phyloP scores from a whole-genome alignment of 2,797 vertebrate species.

The Parambassis ranga region DNA sequence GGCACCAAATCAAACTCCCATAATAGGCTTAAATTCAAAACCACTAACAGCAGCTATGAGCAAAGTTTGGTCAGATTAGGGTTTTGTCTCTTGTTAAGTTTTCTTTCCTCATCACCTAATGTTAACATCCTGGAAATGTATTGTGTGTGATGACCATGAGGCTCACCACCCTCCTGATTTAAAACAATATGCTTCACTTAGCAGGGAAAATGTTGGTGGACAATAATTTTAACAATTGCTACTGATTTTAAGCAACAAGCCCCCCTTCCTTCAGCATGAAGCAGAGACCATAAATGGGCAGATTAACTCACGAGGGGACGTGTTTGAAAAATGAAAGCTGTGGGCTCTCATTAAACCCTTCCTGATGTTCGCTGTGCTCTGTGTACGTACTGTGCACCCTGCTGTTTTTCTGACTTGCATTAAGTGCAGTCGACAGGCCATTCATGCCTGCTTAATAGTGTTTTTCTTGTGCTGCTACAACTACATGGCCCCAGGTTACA shows the following conservation, averaged over 20 bases:
- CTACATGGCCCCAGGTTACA: neutral
- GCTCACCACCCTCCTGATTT: neutral
- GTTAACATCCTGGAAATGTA: no score
- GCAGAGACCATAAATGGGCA: neutral
- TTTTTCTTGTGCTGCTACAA: neutral
- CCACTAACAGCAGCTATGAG: no score
- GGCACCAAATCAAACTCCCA: no score
- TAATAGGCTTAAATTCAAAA: slow-evolving; percentile 15
- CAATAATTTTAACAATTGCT: neutral
- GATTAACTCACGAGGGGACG: neutral
- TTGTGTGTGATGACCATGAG: neutral
- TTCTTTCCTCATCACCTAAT: no score
- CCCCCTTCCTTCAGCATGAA: neutral
- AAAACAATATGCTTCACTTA: neutral
- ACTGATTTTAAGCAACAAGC: neutral
- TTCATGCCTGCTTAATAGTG: neutral
- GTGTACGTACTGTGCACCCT: neutral
- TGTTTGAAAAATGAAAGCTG: neutral
- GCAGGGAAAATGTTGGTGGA: neutral
- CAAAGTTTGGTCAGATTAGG: no score
- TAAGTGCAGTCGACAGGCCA: neutral
- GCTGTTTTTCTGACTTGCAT: neutral
- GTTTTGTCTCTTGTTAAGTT: no score
- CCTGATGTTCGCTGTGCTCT: neutral
- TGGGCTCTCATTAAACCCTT: neutral